phyloP scores from a whole-genome alignment of 1,140 invertebrate genomes.

The Neodiprion fabricii region DNA sequence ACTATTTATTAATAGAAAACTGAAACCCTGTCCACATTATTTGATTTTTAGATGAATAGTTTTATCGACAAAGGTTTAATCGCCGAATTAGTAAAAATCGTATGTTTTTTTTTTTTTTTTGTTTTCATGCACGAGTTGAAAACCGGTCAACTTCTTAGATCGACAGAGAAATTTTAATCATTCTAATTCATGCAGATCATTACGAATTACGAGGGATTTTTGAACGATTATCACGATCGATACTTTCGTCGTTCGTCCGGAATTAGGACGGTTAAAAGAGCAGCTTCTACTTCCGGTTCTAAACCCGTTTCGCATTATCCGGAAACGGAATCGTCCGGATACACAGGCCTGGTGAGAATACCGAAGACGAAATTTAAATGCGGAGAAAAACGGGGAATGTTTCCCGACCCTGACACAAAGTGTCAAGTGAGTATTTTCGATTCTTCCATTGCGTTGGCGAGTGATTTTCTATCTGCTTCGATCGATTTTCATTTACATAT shows the following conservation, averaged over 20 bases:
- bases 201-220: constrained; percentile 42
- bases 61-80: too few relatives aligned
- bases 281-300: too few relatives aligned
- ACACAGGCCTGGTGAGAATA: constrained; percentile 52
- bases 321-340: constrained; percentile 37
- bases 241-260: constrained; percentile 33
- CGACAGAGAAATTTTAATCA: too few relatives aligned
- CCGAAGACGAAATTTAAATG: constrained; percentile 78
- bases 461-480: background rate
- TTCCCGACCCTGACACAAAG: constrained; percentile 81
- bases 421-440: constrained; percentile 69
- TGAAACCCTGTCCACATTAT: too few relatives aligned
- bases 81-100: too few relatives aligned
- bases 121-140: too few relatives aligned
- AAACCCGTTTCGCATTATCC: background rate
- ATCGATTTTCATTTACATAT: background rate
- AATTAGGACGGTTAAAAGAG: background rate
- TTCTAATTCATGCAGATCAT: constrained; percentile 33
- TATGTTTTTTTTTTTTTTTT: too few relatives aligned
- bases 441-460: background rate
- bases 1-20: too few relatives aligned
- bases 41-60: too few relatives aligned
- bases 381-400: constrained; percentile 75
- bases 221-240: constrained; percentile 39
- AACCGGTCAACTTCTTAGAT: too few relatives aligned